Evolutionary conservation across 2,113 vertebrate species (phyloP).

Genomic region (Thamnaconus septentrionalis): DNA sequence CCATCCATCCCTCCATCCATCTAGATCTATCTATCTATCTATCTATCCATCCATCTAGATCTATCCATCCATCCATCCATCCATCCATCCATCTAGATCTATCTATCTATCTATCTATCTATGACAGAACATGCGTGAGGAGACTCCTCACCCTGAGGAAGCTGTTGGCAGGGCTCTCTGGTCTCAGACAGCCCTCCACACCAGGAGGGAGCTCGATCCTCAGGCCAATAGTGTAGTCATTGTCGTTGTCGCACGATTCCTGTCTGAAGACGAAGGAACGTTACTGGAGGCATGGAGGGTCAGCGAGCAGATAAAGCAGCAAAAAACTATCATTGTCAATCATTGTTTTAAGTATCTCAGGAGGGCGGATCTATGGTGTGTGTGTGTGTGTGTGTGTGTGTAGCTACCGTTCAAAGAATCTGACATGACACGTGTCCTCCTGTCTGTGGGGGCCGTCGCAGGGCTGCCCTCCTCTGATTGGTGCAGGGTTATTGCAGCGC

Average conservation of each 20-base stretch:
- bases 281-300: neutral
- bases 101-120: no score
- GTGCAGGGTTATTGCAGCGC: slow-evolving; percentile 82
- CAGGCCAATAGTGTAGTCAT: slow-evolving; percentile 78
- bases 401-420: slow-evolving; percentile 80
- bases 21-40: no score
- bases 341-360: neutral
- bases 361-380: neutral
- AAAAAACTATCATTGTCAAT: neutral
- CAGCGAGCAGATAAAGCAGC: no score
- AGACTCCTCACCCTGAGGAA: slow-evolving; percentile 80
- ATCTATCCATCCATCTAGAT: no score
- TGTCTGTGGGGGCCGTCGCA: slow-evolving; percentile 74
- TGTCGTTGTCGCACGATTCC: slow-evolving; percentile 85
- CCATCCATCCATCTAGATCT: no score
- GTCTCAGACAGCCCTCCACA: slow-evolving; percentile 80
- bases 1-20: no score
- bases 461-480: slow-evolving; percentile 72
- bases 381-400: no score
- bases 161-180: slow-evolving; percentile 78
- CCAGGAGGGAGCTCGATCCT: slow-evolving; percentile 68
- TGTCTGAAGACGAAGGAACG: slow-evolving; percentile 66
- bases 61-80: no score
- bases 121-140: no score
- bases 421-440: slow-evolving; percentile 82